These are phyloP conservation scores for Furcula furcula DNA, from an alignment of 2,888 invertebrate species.

Conservation along the genomic window DNA sequence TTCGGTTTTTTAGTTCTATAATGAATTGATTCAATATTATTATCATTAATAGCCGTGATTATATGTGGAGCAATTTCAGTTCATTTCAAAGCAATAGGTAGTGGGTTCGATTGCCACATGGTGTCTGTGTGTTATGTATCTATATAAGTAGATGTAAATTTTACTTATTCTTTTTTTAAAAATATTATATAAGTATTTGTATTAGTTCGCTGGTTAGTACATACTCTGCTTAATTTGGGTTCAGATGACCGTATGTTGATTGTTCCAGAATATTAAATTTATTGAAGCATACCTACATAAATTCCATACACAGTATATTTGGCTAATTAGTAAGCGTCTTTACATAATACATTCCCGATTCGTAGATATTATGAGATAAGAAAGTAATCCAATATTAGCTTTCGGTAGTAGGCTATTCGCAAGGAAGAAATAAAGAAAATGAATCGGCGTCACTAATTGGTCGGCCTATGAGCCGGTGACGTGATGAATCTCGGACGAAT, in stretches of 20 bases:
- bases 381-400: slow-evolving; percentile 24
- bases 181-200: too few species aligned
- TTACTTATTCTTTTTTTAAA: too few species aligned
- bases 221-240: too few species aligned
- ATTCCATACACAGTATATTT: slow-evolving; percentile 8
- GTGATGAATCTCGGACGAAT: slow-evolving; percentile 52
- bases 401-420: slow-evolving; percentile 16
- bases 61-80: slow-evolving; percentile 43
- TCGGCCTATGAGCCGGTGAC: slow-evolving; percentile 46
- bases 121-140: too few species aligned
- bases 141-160: too few species aligned
- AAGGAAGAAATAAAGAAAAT: slow-evolving; percentile 40
- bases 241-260: too few species aligned
- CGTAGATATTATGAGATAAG: slow-evolving; percentile 10
- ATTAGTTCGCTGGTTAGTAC: too few species aligned
- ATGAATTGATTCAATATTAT: slow-evolving; percentile 65
- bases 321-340: slow-evolving; percentile 3
- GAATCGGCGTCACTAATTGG: slow-evolving; percentile 54
- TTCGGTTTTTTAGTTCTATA: slow-evolving; percentile 71
- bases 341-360: background rate
- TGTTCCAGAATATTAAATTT: too few species aligned
- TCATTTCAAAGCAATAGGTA: too few species aligned
- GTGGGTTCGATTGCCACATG: too few species aligned
- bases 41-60: slow-evolving; percentile 66
- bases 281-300: slow-evolving; percentile 6